Evolutionary conservation across 2,797 vertebrate species (phyloP), one percentile per base, ranked within the genome.

Genomic region (Hippopotamyrus pictus): DNA sequence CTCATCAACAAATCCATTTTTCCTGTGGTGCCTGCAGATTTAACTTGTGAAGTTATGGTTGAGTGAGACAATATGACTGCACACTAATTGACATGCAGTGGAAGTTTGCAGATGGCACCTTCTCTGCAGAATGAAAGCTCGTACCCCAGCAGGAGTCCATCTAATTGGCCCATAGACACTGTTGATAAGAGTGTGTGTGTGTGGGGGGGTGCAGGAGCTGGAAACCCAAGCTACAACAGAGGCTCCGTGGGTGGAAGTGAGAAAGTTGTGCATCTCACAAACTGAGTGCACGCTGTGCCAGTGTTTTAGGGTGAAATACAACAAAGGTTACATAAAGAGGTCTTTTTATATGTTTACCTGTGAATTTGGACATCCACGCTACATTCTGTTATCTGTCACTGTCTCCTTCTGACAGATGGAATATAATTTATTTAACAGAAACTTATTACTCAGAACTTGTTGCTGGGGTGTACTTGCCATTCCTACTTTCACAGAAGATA

Each of bases 151-250:
- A 87, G 89, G 89, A 50, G 89, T 73, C 48, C 50, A 46, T 86
- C 62, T 89, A 89, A 89, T 89, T 89, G 89, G 89, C 62, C 29
- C 84, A 53, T 37, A 87, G 84, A 87, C 50, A 29, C 48, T 19
- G 48, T 46, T 79, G 84, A 54, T 62, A 76, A 62, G 85, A 48
- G 59, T 50, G 48, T n/a, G 19, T 54, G 3, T 53, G 51, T 29
- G 57, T 48, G 46, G 59, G 48, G 22, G 84, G 84, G 48, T 33
- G n/a, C 48, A 37, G 50, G 9, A 69, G 88, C 83, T 89, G 82
- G 82, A 86, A 69, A 6, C 17, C 57, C 17, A 62, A 41, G 57
- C 57, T 62, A 46, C 41, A 53, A 57, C 37, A n/a, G 59, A 59
- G 54, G 86, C 51, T 86, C 85, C 6, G 51, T 50, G 51, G 46